Evolutionary conservation across 1,140 invertebrate species (phyloP), one percentile per base, ranked within the genome.

Genomic region (Spodoptera frugiperda): DNA sequence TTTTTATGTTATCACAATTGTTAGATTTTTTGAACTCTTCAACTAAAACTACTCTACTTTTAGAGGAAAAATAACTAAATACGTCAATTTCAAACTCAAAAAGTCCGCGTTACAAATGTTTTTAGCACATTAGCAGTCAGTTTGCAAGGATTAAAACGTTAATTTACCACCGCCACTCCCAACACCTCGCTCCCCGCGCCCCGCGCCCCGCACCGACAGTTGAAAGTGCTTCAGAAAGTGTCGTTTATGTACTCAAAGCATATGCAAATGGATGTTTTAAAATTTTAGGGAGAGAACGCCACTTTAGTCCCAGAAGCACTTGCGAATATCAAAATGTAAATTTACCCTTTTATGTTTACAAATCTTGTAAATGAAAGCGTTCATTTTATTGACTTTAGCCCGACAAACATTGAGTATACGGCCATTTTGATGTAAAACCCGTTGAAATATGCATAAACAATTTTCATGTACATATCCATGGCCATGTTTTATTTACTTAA

Each of bases 241-340:
- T 92, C 92, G 92, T 93, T 93, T 93, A 92, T 91, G 89, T 92
- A 89, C 88, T 92, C 91, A 93, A 93, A 93, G 92, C 91, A 91
- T 92, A 93, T 93, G 92, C 92, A 93, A 93, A 93, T 93, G 80
- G 88, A 87, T 91, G 90, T 92, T 93, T 93, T 93, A 93, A 93
- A 93, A 93, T 93, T 93, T 93, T 93, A 93, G 91, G 91, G 91
- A 90, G 89, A 89, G 89, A 91, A 90, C 81, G 90, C 86, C 89
- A 88, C 87, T 91, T 92, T 89, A 89, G 88, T 91, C 91, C 90
- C 92, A 78, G 83, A 88, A 93, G 90, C 91, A 93, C 89, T 93
- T 90, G 92, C 85, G 87, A 91, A 91, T 89, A 93, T 93, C 91
- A 93, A 92, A 93, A 93, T 93, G 92, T 93, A 93, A 93, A 93